Conservation (phyloP, 1,140 invertebrate species). For the Cheumatopsyche charites region DNA sequence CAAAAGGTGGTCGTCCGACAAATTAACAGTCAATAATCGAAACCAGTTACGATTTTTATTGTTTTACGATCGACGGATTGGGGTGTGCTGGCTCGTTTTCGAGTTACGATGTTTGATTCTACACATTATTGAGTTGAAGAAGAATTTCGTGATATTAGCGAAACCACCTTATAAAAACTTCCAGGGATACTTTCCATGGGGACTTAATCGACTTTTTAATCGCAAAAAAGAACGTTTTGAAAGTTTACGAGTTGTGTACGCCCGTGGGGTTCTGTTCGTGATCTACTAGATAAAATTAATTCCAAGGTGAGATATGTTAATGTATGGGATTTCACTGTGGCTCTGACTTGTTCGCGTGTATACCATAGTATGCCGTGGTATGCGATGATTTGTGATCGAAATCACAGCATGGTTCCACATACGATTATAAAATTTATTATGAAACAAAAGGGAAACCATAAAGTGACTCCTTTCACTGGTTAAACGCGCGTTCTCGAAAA, state of each 20-base stretch:
- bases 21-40: constrained; percentile 38
- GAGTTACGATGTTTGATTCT: too few relatives aligned
- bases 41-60: constrained; percentile 39
- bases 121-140: too few relatives aligned
- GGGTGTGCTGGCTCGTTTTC: not conserved
- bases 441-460: constrained; percentile 24
- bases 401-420: constrained; percentile 14
- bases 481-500: not conserved
- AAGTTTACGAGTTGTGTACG: constrained; percentile 1
- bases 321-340: constrained; percentile 18
- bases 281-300: constrained; percentile 32
- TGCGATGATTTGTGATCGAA: constrained; percentile 28
- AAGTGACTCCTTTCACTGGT: constrained; percentile 5
- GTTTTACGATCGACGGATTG: constrained; percentile 27
- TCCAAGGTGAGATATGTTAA: constrained; percentile 28
- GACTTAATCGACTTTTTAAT: too few relatives aligned
- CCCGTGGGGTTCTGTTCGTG: constrained; percentile 13
- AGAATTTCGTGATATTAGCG: too few relatives aligned
- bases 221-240: constrained; percentile 6
- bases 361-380: not conserved
- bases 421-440: constrained; percentile 19
- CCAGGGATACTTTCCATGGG: too few relatives aligned
- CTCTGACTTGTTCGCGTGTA: constrained; percentile 1
- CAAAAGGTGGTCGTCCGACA: constrained; percentile 12
- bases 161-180: too few relatives aligned